A percentile compares a stretch with the other conserved stretches of the same genome.
These are phyloP conservation scores for Plecturocebus donacophilus DNA, from an alignment of 2,113 vertebrate species.

Conservation along the genomic window DNA sequence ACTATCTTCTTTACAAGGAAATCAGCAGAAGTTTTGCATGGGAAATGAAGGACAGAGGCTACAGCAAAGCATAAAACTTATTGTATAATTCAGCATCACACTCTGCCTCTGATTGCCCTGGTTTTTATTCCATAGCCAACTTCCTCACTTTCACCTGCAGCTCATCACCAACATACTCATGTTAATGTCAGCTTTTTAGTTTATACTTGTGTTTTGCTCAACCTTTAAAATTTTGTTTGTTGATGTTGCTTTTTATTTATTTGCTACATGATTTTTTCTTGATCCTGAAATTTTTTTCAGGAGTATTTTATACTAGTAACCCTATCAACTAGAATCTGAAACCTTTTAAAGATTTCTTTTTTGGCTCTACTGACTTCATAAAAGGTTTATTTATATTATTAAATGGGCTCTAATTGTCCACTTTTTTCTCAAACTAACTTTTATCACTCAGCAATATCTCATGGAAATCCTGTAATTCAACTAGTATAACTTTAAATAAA, in stretches of 20 bases:
- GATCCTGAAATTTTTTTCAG: not conserved
- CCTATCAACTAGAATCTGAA: not conserved
- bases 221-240: not conserved
- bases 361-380: not conserved
- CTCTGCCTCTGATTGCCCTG: too few relatives aligned
- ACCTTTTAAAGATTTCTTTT: not conserved
- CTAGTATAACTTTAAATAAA: not conserved
- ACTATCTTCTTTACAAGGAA: not conserved
- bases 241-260: not conserved
- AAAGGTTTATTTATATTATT: slow-evolving; percentile 3
- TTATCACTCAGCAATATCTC: not conserved
- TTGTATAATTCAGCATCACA: not conserved
- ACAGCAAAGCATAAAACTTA: not conserved
- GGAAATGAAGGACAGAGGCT: not conserved
- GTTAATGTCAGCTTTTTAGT: not conserved
- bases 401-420: not conserved
- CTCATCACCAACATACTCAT: too few relatives aligned
- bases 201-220: not conserved
- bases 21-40: not conserved
- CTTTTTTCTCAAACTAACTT: not conserved
- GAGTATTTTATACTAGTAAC: not conserved
- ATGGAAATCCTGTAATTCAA: not conserved
- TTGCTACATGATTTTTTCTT: not conserved
- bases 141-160: too few relatives aligned
- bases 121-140: not conserved